These are phyloP conservation scores for Delphinus delphis DNA, from an alignment of 2,113 vertebrate genomes.

Conservation along the genomic window DNA sequence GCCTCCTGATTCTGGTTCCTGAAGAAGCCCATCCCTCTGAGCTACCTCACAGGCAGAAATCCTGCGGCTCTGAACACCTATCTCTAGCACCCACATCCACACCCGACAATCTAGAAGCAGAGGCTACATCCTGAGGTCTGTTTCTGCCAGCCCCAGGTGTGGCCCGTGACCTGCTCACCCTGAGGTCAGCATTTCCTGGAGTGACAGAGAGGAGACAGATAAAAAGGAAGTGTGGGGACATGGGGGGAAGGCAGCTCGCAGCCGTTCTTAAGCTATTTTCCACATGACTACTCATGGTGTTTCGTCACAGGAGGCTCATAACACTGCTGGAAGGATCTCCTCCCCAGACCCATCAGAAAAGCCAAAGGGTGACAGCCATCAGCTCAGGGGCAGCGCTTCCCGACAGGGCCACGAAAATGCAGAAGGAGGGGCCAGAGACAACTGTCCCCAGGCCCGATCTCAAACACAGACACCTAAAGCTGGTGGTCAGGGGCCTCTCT, in stretches of 20 bases:
- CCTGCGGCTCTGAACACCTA: background rate
- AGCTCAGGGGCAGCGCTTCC: background rate
- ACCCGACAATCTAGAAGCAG: background rate
- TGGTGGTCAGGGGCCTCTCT: background rate
- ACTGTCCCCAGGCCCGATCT: background rate
- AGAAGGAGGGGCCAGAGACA: background rate
- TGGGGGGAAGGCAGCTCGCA: background rate
- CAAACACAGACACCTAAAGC: background rate
- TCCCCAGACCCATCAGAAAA: background rate
- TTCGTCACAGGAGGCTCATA: constrained; percentile 44
- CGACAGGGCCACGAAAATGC: background rate
- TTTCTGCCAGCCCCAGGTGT: background rate
- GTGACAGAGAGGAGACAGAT: background rate
- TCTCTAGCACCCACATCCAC: background rate
- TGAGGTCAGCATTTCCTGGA: constrained; percentile 35
- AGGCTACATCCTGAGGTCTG: background rate
- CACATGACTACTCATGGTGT: constrained; percentile 1
- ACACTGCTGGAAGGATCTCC: background rate
- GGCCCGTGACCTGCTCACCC: background rate
- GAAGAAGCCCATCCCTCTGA: background rate
- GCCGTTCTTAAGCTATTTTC: background rate
- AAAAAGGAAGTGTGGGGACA: background rate
- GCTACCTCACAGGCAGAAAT: background rate
- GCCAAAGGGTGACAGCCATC: background rate
- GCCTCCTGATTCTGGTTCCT: background rate